These are phyloP conservation scores for Pardosa pseudoannulata DNA, from an alignment of 2,888 invertebrate genomes.

Conservation along the genomic window DNA sequence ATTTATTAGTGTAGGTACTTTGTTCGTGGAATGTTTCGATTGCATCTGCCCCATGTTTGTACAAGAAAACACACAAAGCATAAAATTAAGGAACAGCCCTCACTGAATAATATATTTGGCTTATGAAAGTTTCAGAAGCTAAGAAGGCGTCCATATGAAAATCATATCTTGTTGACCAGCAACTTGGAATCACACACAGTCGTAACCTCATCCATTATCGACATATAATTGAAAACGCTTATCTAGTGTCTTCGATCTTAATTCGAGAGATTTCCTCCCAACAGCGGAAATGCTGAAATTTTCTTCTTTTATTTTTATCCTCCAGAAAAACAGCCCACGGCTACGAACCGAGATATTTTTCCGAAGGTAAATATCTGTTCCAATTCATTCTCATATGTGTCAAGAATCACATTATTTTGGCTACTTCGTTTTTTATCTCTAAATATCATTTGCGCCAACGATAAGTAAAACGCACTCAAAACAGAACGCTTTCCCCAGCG, in stretches of 20 bases:
- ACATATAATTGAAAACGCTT: slow-evolving; percentile 13
- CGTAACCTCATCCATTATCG: not conserved
- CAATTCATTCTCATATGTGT: slow-evolving; percentile 49
- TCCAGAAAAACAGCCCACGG: slow-evolving; percentile 14
- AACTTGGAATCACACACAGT: too few species aligned
- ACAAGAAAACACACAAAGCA: too few species aligned
- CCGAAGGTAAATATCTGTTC: slow-evolving; percentile 23
- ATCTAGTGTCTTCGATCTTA: slow-evolving; percentile 12
- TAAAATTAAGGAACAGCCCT: too few species aligned
- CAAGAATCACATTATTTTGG: slow-evolving; percentile 44
- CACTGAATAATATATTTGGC: too few species aligned
- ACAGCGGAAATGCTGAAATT: not conserved
- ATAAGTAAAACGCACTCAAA: slow-evolving; percentile 27
- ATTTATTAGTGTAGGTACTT: too few species aligned
- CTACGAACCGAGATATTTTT: slow-evolving; percentile 13
- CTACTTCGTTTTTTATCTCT: slow-evolving; percentile 32
- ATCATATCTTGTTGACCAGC: too few species aligned
- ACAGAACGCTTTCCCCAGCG: not conserved
- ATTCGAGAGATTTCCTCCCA: not conserved
- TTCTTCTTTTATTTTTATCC: too few species aligned
- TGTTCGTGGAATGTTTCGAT: too few species aligned
- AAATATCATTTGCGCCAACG: slow-evolving; percentile 48
- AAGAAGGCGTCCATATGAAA: too few species aligned
- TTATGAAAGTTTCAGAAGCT: too few species aligned
- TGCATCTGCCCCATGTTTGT: too few species aligned